These are phyloP conservation scores for Peribatodes rhomboidaria DNA, from an alignment of 2,888 invertebrate genomes.

Conservation along the genomic window DNA sequence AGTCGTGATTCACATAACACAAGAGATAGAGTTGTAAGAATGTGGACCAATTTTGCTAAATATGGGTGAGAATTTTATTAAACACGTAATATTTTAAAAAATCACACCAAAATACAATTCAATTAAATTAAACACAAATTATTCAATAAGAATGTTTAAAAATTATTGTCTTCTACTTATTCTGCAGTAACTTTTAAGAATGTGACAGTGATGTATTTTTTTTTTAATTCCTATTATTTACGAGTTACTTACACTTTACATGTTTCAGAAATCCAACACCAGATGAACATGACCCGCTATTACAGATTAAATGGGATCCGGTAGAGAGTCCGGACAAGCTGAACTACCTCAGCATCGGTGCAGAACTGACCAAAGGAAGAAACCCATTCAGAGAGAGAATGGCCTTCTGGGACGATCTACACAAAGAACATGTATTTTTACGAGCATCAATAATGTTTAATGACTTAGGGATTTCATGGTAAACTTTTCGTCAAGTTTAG, in stretches of 20 bases:
- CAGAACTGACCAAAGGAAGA: conserved; percentile 75
- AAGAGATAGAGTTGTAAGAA: conserved; percentile 69
- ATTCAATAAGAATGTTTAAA: neutral
- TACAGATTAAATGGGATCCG: conserved; percentile 79
- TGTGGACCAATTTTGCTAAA: conserved; percentile 85
- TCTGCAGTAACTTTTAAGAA: neutral
- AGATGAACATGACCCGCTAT: conserved; percentile 67
- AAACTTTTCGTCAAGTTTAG: neutral
- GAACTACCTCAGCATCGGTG: conserved; percentile 76
- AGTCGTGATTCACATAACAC: conserved; percentile 71
- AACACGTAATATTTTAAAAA: no score
- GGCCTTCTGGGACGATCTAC: conserved; percentile 78
- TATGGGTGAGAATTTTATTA: conserved; percentile 67
- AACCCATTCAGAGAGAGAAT: conserved; percentile 78
- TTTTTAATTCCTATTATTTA: no score
- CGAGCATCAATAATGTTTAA: conserved; percentile 70
- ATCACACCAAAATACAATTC: no score
- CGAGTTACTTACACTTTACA: neutral
- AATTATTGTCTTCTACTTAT: neutral
- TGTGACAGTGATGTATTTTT: neutral
- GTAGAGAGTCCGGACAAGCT: conserved; percentile 71
- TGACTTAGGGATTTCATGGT: conserved; percentile 71
- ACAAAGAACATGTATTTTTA: conserved; percentile 67
- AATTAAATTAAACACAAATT: no score
- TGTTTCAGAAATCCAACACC: conserved; percentile 80